Percentiles rank a stretch among this genome's conserved stretches.
phyloP scores from a whole-genome alignment of 2,888 invertebrate genomes.

The Mythimna pallens region DNA sequence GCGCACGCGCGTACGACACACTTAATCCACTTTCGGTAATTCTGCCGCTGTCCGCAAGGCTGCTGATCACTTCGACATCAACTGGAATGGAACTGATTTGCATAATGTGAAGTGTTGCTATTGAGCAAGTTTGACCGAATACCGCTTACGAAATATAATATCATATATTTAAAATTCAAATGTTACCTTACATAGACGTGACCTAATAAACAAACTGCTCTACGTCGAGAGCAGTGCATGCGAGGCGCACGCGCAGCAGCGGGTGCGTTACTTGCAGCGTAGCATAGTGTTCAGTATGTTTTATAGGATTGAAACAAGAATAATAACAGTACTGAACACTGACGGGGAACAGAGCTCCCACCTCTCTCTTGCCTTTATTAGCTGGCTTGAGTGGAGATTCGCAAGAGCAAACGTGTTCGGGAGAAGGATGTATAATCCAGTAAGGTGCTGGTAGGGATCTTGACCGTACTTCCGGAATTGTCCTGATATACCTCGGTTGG shows the following conservation, averaged over 20 bases:
- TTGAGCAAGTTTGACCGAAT: conserved; percentile 57
- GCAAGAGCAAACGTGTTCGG: no score
- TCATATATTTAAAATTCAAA: conserved; percentile 54
- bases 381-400: no score
- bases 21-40: not conserved
- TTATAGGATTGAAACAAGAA: not conserved
- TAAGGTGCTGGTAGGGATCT: no score
- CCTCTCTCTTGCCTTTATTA: no score
- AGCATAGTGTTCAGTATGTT: not conserved
- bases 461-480: no score
- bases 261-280: not conserved
- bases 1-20: not conserved
- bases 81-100: conserved; percentile 50
- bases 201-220: conserved; percentile 37
- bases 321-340: no score
- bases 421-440: no score
- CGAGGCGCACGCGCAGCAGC: not conserved
- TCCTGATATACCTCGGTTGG: no score
- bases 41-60: conserved; percentile 15
- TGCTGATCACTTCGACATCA: conserved; percentile 19
- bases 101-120: conserved; percentile 54
- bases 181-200: conserved; percentile 44
- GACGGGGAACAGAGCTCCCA: no score
- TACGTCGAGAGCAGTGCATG: conserved; percentile 3
- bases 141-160: conserved; percentile 62